Evolutionary conservation across 1,140 invertebrate genomes (phyloP).

Genomic region (Lepidostoma basale): DNA sequence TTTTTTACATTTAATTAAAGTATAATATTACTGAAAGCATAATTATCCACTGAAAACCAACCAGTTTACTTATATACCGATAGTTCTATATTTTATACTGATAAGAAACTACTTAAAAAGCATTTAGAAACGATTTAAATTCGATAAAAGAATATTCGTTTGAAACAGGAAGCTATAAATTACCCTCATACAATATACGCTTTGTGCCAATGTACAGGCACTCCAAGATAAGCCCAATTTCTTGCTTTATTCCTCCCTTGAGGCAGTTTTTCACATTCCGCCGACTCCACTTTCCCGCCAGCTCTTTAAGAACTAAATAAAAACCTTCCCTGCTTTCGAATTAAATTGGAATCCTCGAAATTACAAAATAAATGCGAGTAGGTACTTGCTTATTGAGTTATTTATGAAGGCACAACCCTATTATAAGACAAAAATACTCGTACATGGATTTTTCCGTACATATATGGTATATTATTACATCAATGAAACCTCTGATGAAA

Average conservation of each 20-base stretch:
- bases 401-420: conserved; percentile 16
- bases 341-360: conserved; percentile 22
- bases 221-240: conserved; percentile 42
- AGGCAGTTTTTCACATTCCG: conserved; percentile 35
- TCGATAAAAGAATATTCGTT: conserved; percentile 33
- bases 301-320: conserved; percentile 5
- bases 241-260: conserved; percentile 39
- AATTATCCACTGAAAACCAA: too few species aligned
- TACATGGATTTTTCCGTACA: too few species aligned
- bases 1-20: too few species aligned
- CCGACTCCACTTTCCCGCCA: conserved; percentile 19
- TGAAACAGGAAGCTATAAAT: conserved; percentile 44
- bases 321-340: conserved; percentile 6
- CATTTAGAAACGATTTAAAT: neutral
- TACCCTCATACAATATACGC: conserved; percentile 22
- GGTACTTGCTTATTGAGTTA: conserved; percentile 7
- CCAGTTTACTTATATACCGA: too few species aligned
- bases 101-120: too few species aligned
- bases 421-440: too few species aligned
- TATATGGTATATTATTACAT: too few species aligned
- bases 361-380: conserved; percentile 5
- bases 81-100: too few species aligned
- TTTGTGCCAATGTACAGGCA: conserved; percentile 34
- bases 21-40: too few species aligned
- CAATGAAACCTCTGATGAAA: too few species aligned